Base-by-base conservation (phyloP, 2,888 invertebrate genomes). In the Tyria jacobaeae region DNA sequence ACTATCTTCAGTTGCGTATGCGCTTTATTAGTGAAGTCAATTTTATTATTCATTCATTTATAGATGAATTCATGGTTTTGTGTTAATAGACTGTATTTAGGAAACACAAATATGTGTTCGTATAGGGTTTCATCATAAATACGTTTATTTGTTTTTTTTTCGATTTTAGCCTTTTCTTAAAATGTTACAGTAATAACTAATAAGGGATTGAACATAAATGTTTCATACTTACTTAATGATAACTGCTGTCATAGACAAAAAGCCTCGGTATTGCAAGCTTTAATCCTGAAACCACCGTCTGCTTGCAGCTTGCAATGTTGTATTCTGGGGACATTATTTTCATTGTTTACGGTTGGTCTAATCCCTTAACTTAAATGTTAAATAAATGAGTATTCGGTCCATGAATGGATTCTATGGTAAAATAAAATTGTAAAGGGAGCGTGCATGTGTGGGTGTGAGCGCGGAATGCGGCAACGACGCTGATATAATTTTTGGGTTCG, bases 401-500 rank as follows among this genome's bases (percentile, higher is more conserved):
- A 73, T 75, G 74, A 41, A 59, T 61, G 35, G 64, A 39, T 60
- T 54, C 49, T 48, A 49, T 57, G n/a, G n/a, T n/a, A n/a, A n/a
- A n/a, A n/a, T 56, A 52, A 55, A 48, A 47, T 60, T 47, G 52
- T 39, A 49, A 59, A 59, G 66, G 62, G 63, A 34, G 57, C 62
- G 69, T 64, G 60, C 37, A 64, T 78, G 83, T 84, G 82, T 79
- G 82, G 62, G 84, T 81, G 84, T 70, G 83, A 83, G 80, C 85
- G 85, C 86, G 89, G 88, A 89, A 91, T 89, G 91, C 86, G 84
- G 80, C 85, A 74, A 78, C 80, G 83, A 75, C 80, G 85, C 85
- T 87, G 89, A 90, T 91, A 90, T 89, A 85, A 88, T 88, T 89
- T 90, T 80, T 58, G 56, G 59, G 63, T 52, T 64, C 63, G 56